These are phyloP conservation scores for Poecilia latipinna DNA, from an alignment of 2,113 vertebrate genomes.

Conservation along the genomic window DNA sequence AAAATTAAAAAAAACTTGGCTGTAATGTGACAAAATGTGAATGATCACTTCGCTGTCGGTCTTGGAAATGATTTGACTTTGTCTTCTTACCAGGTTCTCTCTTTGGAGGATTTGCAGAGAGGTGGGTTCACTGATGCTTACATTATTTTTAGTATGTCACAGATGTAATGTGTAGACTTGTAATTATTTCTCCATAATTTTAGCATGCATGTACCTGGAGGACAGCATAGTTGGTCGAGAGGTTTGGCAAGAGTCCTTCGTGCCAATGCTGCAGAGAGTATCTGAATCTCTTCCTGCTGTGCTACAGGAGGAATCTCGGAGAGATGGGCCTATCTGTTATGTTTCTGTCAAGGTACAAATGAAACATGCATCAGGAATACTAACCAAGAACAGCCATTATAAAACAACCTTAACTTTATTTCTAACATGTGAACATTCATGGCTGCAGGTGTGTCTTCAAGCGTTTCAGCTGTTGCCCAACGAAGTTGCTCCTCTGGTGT, in stretches of 20 bases:
- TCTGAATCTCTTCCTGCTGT: conserved; percentile 69
- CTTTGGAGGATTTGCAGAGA: conserved; percentile 74
- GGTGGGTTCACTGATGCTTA: conserved; percentile 55
- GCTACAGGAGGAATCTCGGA: conserved; percentile 63
- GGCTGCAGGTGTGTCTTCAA: conserved; percentile 86
- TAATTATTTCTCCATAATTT: background rate
- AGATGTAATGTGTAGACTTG: background rate
- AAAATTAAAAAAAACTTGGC: no score
- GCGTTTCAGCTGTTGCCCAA: conserved; percentile 83
- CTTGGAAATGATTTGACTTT: background rate
- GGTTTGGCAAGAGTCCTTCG: conserved; percentile 71
- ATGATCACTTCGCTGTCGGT: background rate
- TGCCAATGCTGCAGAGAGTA: conserved; percentile 70
- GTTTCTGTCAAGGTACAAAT: conserved; percentile 82
- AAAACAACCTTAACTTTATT: background rate
- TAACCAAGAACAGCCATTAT: background rate
- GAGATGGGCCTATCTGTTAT: conserved; percentile 70
- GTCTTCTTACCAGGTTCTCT: conserved; percentile 67
- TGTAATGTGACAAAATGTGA: no score
- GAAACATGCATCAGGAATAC: background rate
- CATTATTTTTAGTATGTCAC: background rate
- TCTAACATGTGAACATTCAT: conserved; percentile 12
- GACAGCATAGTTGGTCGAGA: conserved; percentile 80
- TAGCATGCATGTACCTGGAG: conserved; percentile 87
- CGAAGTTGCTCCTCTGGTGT: conserved; percentile 77